phyloP scores from a whole-genome alignment of 2,888 invertebrate genomes.

The Philonicus albiceps region DNA sequence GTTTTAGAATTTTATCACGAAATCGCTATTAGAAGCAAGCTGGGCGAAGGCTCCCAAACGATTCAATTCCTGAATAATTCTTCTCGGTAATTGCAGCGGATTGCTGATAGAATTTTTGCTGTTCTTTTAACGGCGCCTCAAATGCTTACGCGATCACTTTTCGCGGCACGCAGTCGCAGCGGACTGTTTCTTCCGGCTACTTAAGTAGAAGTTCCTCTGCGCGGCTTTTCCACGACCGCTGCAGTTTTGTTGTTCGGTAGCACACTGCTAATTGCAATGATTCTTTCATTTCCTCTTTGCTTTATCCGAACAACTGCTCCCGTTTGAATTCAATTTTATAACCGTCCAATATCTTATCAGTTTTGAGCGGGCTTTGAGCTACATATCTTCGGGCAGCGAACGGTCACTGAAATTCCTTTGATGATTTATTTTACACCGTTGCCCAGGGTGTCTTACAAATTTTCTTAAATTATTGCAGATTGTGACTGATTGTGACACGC shows the following conservation, averaged over 20 bases:
- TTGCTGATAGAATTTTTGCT: not conserved
- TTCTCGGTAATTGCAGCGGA: not conserved
- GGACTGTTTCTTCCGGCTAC: not conserved
- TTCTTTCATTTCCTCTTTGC: not conserved
- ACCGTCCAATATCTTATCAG: not conserved
- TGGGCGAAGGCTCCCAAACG: not conserved
- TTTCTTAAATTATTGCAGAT: not conserved
- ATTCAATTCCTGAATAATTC: not conserved
- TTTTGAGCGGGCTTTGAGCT: not conserved
- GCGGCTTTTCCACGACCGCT: not conserved
- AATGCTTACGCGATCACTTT: not conserved
- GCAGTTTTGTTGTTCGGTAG: not conserved
- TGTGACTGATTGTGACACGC: not conserved
- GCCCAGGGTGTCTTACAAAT: not conserved
- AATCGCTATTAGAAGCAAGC: not conserved
- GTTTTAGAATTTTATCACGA: not conserved
- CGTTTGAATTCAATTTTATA: not conserved
- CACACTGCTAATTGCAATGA: not conserved
- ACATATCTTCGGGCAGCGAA: not conserved
- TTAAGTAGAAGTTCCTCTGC: not conserved
- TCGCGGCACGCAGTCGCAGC: not conserved
- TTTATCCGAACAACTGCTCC: not conserved
- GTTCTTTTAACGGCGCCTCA: not conserved
- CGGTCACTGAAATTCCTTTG: not conserved
- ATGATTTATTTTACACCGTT: not conserved